These are phyloP conservation scores for Elephantulus edwardii DNA, from an alignment of 2,113 vertebrate genomes.

Conservation along the genomic window DNA sequence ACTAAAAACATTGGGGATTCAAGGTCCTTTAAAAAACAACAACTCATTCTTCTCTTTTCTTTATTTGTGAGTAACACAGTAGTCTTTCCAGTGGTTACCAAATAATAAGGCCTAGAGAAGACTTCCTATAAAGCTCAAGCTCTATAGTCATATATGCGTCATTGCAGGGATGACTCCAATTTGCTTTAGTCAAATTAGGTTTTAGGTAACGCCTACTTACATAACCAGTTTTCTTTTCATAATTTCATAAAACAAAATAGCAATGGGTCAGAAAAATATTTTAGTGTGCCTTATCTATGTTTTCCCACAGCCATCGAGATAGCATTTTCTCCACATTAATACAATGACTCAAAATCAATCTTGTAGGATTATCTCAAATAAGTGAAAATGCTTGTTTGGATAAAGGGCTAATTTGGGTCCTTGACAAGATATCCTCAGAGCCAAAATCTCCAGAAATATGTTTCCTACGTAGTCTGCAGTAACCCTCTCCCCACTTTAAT, in stretches of 20 bases:
- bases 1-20: conserved; percentile 10
- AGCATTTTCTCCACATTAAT: not conserved
- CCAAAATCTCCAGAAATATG: not conserved
- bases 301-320: not conserved
- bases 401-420: not conserved
- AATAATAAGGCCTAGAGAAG: conserved; percentile 14
- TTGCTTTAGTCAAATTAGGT: conserved; percentile 43
- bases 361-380: not conserved
- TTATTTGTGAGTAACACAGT: conserved; percentile 22
- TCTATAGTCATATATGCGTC: not conserved
- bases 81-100: not conserved
- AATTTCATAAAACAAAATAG: conserved; percentile 6
- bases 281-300: not conserved
- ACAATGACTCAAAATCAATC: not conserved
- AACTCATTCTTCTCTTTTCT: not conserved
- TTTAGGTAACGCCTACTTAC: not conserved
- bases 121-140: not conserved
- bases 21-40: not conserved
- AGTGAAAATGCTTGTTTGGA: not conserved
- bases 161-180: not conserved
- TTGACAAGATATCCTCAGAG: not conserved
- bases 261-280: not conserved
- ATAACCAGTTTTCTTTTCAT: not conserved
- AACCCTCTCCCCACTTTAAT: fast-evolving
- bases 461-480: not conserved